phyloP scores from a whole-genome alignment of 2,797 vertebrate genomes.

The Intellagama lesueurii region DNA sequence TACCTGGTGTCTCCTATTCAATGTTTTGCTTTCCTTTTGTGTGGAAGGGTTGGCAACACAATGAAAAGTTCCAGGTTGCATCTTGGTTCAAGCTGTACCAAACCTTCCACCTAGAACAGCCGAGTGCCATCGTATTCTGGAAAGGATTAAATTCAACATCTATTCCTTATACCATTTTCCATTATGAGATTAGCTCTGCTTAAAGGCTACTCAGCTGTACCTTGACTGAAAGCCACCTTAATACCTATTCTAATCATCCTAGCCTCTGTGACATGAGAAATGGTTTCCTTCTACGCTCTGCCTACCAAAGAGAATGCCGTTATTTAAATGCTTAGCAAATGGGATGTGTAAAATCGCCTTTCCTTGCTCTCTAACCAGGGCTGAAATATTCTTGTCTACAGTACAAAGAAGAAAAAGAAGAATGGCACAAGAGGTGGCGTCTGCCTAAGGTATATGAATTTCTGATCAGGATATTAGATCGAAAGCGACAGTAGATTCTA shows the following conservation, averaged over 20 bases:
- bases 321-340: conserved; percentile 41
- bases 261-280: conserved; percentile 35
- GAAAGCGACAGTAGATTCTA: not conserved
- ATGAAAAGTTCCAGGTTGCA: not conserved
- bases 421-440: not conserved
- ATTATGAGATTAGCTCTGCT: conserved; percentile 33
- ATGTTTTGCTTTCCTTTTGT: not conserved
- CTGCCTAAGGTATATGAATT: not conserved
- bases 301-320: conserved; percentile 36
- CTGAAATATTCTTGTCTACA: conserved; percentile 12
- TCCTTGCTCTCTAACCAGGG: conserved; percentile 14
- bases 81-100: not conserved
- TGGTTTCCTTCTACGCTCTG: conserved; percentile 31
- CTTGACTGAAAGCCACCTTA: conserved; percentile 37
- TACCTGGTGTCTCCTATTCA: too few relatives aligned
- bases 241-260: conserved; percentile 42
- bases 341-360: conserved; percentile 35
- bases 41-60: not conserved
- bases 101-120: not conserved
- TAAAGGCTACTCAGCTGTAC: conserved; percentile 16
- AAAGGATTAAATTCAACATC: conserved; percentile 14
- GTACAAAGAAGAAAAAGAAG: not conserved
- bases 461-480: not conserved
- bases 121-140: not conserved
- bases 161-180: conserved; percentile 13